Conservation (phyloP, 2,888 invertebrate genomes). For the Aspidapion aeneum region DNA sequence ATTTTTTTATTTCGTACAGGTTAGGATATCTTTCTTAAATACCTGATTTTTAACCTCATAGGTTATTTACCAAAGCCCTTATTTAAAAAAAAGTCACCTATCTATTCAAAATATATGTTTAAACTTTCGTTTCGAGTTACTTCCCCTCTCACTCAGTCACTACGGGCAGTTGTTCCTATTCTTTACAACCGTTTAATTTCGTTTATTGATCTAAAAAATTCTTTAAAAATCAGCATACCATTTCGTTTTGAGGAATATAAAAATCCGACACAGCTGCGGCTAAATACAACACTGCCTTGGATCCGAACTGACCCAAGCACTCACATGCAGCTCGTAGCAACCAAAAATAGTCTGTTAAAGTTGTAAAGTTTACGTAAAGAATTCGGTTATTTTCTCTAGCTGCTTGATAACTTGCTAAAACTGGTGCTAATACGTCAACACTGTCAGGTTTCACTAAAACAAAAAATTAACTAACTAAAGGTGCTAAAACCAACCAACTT, state of each 20-base stretch:
- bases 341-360: slow-evolving; percentile 91
- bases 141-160: no score
- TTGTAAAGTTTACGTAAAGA: slow-evolving; percentile 75
- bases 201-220: no score
- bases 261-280: slow-evolving; percentile 99
- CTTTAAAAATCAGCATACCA: slow-evolving; percentile 60
- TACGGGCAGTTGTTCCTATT: no score
- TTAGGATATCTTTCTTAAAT: no score
- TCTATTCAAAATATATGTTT: no score
- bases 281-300: slow-evolving; percentile 80
- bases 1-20: no score
- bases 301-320: slow-evolving; percentile 64
- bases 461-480: slow-evolving; percentile 6
- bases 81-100: no score
- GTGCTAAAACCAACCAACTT: no score
- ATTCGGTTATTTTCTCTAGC: slow-evolving; percentile 72
- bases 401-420: slow-evolving; percentile 74
- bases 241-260: slow-evolving; percentile 88
- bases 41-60: no score
- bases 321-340: slow-evolving; percentile 79
- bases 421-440: slow-evolving; percentile 66
- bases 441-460: slow-evolving; percentile 66
- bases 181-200: no score
- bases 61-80: no score
- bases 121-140: no score